phyloP scores from a whole-genome alignment of 2,888 invertebrate genomes.

The Sympetrum striolatum region DNA sequence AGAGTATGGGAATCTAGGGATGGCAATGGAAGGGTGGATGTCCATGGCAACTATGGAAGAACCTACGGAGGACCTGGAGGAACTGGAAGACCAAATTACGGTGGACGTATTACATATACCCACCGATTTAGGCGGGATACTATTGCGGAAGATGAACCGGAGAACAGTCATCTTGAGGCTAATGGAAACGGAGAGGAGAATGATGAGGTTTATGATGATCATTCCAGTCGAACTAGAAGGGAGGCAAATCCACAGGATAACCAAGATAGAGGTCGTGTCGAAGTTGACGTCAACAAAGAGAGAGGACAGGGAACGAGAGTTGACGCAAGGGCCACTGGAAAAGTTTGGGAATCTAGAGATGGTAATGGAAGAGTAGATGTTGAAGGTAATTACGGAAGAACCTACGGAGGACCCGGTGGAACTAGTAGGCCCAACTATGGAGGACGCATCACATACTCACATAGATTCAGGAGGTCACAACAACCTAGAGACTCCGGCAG shows the following conservation, averaged over 20 bases:
- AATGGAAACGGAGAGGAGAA: background rate
- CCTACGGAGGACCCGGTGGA: background rate
- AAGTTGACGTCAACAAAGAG: slow-evolving; percentile 5
- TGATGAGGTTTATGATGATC: background rate
- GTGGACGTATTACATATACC: background rate
- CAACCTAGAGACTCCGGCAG: background rate
- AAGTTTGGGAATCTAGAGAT: slow-evolving; percentile 40
- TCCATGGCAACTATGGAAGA: too few relatives aligned
- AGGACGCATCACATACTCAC: background rate
- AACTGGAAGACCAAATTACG: too few relatives aligned
- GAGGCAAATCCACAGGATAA: background rate
- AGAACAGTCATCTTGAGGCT: too few relatives aligned
- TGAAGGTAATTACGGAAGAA: slow-evolving; percentile 33
- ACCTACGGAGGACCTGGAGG: too few relatives aligned
- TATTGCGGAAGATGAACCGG: background rate
- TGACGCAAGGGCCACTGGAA: slow-evolving; percentile 23
- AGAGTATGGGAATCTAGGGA: too few relatives aligned
- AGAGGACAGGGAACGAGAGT: slow-evolving; percentile 27
- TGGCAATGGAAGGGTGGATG: too few relatives aligned
- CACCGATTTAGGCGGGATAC: background rate
- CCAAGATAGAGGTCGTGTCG: background rate
- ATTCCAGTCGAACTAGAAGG: too few relatives aligned
- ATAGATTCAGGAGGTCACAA: background rate
- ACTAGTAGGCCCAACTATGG: background rate
- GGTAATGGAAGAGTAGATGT: slow-evolving; percentile 44